Conservation (phyloP, 2,888 invertebrate species). For the Brachypalpus laphriformis region DNA sequence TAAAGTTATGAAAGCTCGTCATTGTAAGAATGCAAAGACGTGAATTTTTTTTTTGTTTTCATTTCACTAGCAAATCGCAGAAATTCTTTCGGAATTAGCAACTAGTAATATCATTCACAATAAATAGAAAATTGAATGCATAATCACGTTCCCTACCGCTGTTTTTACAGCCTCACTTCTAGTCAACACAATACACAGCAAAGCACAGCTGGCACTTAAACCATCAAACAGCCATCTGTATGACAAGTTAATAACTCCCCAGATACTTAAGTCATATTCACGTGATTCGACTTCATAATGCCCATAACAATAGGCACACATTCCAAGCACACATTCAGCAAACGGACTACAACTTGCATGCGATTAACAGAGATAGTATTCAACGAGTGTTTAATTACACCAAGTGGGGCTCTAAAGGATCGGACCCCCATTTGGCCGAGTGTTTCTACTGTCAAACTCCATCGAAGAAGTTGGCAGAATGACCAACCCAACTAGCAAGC, state of each 20-base stretch:
- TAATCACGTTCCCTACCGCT: background rate
- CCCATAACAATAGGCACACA: constrained; percentile 16
- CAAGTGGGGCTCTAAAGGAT: constrained; percentile 8
- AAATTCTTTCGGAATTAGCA: background rate
- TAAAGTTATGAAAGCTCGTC: background rate
- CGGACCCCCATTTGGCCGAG: background rate
- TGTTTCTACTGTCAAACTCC: background rate
- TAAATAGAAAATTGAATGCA: background rate
- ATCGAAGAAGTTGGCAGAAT: constrained; percentile 20
- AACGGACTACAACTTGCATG: constrained; percentile 9
- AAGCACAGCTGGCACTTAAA: background rate
- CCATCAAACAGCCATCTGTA: background rate
- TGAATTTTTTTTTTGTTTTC: too few species aligned
- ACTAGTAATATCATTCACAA: background rate
- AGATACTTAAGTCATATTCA: constrained; percentile 29
- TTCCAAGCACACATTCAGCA: constrained; percentile 32
- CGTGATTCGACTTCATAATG: constrained; percentile 53
- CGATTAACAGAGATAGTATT: constrained; percentile 29
- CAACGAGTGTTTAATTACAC: constrained; percentile 43
- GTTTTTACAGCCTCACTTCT: too few species aligned
- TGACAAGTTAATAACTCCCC: constrained; percentile 28
- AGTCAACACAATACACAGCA: background rate
- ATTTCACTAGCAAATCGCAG: background rate
- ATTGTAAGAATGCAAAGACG: background rate
- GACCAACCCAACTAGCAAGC: constrained; percentile 59